Evolutionary conservation across 1,140 invertebrate species (phyloP), one percentile per base, ranked within the genome.

Genomic region (Drosophila navojoa): DNA sequence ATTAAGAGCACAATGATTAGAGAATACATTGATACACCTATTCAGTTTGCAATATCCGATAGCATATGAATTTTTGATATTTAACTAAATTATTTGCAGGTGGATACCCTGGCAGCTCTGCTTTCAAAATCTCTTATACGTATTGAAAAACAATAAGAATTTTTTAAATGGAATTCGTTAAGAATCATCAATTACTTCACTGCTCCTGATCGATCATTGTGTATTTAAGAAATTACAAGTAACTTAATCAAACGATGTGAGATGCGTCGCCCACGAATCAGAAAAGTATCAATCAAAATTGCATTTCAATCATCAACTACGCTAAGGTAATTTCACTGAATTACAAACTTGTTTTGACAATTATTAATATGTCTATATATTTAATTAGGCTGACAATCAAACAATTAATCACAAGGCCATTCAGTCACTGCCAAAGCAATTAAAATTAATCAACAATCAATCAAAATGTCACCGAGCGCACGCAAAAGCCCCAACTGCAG

Each of bases 381-480:
- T 73, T 66, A 80, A 78, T 81, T 78, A 63, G 45, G 25, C 42
- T 35, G 29, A 25, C 73, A 77, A 81, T 84, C 68, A 70, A 69
- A 76, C 55, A 44, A 73, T 68, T 59, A 71, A 74, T 15, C 35
- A 62, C 76, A 72, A 55, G 53, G 57, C 38, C 53, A 66, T 58
- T 63, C 52, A 80, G 61, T 70, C 25, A 40, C 68, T 69, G 58
- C 13, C 68, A 71, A 70, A 60, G 47, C 75, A 86, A 86, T 86
- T 81, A 67, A 87, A 78, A 76, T 85, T 77, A 75, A 78, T 77
- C 44, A 70, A 64, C 60, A 76, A 85, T 85, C 81, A 85, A 85
- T 85, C 81, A 81, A 81, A 81, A 76, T 77, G 74, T 75, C 77
- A 63, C 77, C 77, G 49, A 50, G 54, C 25, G 54, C 25, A 40